These are phyloP conservation scores for Athetis lepigone DNA, from an alignment of 2,888 invertebrate genomes.

Conservation along the genomic window DNA sequence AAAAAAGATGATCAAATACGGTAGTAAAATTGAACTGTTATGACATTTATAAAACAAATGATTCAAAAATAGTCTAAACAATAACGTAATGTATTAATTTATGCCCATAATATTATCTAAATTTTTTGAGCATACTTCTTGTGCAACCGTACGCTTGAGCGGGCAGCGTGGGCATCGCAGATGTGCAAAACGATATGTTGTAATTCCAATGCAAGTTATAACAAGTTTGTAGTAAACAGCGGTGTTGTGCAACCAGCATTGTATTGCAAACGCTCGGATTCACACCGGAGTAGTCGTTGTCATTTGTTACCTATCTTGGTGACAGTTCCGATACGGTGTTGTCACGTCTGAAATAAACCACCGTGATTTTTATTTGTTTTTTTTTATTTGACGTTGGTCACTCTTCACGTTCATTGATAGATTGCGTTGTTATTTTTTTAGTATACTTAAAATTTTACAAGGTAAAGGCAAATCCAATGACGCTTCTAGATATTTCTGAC, in stretches of 20 bases:
- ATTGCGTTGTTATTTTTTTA: constrained; percentile 11
- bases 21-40: no score
- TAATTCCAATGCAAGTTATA: constrained; percentile 70
- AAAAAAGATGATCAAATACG: no score
- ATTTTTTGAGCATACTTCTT: constrained; percentile 58
- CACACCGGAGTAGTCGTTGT: constrained; percentile 33
- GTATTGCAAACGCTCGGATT: constrained; percentile 63
- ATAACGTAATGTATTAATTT: constrained; percentile 52
- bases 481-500: not conserved
- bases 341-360: constrained; percentile 64
- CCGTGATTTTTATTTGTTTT: constrained; percentile 14
- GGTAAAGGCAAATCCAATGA: not conserved
- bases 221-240: constrained; percentile 65
- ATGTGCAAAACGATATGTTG: constrained; percentile 69
- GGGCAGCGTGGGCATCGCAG: constrained; percentile 66
- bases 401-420: constrained; percentile 40
- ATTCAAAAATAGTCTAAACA: constrained; percentile 44
- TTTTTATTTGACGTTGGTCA: constrained; percentile 18
- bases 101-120: constrained; percentile 34
- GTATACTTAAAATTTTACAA: constrained; percentile 1
- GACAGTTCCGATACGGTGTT: constrained; percentile 46
- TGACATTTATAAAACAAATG: constrained; percentile 34
- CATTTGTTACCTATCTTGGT: constrained; percentile 48
- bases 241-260: constrained; percentile 66
- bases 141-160: constrained; percentile 59